Conservation (phyloP, 2,797 vertebrate genomes). For the Poeciliopsis infans region DNA sequence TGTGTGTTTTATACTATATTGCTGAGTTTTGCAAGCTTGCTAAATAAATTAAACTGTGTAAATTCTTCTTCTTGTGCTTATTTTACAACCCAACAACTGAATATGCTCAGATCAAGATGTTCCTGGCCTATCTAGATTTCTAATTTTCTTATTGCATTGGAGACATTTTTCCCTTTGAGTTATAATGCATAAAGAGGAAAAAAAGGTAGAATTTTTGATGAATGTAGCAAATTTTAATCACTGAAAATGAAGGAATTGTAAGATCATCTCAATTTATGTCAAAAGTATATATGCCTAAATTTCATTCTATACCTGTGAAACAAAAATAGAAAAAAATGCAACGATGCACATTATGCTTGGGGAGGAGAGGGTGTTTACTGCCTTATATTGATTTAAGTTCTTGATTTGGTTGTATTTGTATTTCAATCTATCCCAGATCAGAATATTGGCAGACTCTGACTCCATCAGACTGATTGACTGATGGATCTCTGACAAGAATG, state of each 20-base stretch:
- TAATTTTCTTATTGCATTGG: neutral
- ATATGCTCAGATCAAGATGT: neutral
- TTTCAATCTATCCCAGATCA: neutral
- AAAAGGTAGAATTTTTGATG: neutral
- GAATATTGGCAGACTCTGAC: neutral
- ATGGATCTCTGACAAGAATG: neutral
- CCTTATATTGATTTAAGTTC: neutral
- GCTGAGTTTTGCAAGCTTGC: neutral
- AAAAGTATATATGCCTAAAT: neutral
- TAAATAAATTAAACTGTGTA: neutral
- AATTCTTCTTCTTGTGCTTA: neutral
- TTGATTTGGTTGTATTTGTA: neutral
- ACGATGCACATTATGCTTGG: neutral
- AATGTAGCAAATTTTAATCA: neutral
- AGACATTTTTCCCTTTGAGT: neutral
- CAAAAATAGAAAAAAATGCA: neutral
- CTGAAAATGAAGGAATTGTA: neutral
- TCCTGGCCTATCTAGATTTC: neutral
- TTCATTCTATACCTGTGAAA: neutral
- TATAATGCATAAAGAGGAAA: neutral
- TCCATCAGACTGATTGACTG: neutral
- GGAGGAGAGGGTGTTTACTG: neutral
- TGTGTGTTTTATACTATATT: neutral
- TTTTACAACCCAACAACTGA: neutral
- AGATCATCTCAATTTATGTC: neutral